Percentiles rank a stretch among this genome's conserved stretches.
Evolutionary conservation across 2,888 invertebrate genomes (phyloP).

Genomic region (Hemicrepidius hirtus): DNA sequence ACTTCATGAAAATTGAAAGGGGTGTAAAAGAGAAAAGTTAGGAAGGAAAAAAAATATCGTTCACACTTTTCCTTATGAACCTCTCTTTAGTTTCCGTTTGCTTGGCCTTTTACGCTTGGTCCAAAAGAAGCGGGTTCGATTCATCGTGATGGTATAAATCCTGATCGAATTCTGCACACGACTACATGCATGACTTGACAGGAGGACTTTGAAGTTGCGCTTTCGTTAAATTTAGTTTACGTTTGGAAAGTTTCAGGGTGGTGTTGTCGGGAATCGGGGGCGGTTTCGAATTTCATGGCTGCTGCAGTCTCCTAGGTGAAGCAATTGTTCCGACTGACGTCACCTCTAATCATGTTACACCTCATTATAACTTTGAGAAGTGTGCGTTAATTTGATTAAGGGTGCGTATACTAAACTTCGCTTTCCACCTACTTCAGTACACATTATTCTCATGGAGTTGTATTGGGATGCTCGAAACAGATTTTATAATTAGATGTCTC

Average conservation of each 20-base stretch:
- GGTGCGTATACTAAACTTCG: slow-evolving; percentile 57
- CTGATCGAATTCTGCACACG: slow-evolving; percentile 58
- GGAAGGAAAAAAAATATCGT: neutral
- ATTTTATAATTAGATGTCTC: slow-evolving; percentile 52
- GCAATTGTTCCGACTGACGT: slow-evolving; percentile 75
- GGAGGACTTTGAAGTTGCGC: slow-evolving; percentile 66
- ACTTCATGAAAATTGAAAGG: slow-evolving; percentile 21
- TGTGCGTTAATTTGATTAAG: slow-evolving; percentile 66
- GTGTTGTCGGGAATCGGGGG: slow-evolving; percentile 54
- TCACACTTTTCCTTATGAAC: slow-evolving; percentile 19
- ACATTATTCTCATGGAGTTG: slow-evolving; percentile 52
- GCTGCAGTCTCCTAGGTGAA: slow-evolving; percentile 69
- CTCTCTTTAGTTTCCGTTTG: slow-evolving; percentile 34
- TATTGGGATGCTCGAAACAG: slow-evolving; percentile 56
- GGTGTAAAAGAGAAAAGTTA: neutral
- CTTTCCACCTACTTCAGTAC: slow-evolving; percentile 51
- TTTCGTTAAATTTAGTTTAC: slow-evolving; percentile 68
- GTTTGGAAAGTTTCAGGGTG: slow-evolving; percentile 64
- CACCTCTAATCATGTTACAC: slow-evolving; percentile 74
- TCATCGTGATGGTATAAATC: slow-evolving; percentile 48
- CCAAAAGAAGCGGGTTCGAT: slow-evolving; percentile 29
- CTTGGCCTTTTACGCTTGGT: slow-evolving; percentile 35
- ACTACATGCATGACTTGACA: slow-evolving; percentile 59
- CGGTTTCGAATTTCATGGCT: slow-evolving; percentile 61
- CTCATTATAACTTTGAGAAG: slow-evolving; percentile 71